These are phyloP conservation scores for Capreolus pygargus DNA, from an alignment of 2,113 vertebrate species.

Conservation along the genomic window DNA sequence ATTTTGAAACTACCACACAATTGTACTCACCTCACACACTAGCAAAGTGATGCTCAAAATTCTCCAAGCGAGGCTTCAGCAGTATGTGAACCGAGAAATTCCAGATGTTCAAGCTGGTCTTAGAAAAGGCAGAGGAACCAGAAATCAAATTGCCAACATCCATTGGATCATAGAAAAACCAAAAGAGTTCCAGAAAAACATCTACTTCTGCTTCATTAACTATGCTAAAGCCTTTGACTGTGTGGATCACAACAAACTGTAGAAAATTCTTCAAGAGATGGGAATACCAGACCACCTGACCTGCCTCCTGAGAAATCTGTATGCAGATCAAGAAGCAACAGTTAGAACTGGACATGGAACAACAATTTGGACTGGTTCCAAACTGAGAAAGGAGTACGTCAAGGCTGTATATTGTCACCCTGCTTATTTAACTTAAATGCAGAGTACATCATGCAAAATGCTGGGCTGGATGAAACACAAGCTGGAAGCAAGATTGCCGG, in stretches of 20 bases:
- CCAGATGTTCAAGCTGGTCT: background rate
- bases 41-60: background rate
- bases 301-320: background rate
- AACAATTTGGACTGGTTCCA: background rate
- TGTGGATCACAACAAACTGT: background rate
- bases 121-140: background rate
- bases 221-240: background rate
- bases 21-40: background rate
- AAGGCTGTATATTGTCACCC: background rate
- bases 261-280: background rate
- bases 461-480: background rate
- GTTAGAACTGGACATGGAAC: background rate
- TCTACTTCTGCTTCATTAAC: background rate
- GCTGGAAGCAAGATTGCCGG: background rate
- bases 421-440: background rate
- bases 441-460: background rate
- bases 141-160: background rate
- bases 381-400: background rate
- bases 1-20: background rate
- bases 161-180: background rate
- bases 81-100: background rate
- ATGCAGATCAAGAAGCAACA: background rate
- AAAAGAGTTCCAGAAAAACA: background rate
- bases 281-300: background rate
- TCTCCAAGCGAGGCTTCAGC: background rate